Evolutionary conservation across 2,888 invertebrate species (phyloP).

Genomic region (Drosophila meridiana): DNA sequence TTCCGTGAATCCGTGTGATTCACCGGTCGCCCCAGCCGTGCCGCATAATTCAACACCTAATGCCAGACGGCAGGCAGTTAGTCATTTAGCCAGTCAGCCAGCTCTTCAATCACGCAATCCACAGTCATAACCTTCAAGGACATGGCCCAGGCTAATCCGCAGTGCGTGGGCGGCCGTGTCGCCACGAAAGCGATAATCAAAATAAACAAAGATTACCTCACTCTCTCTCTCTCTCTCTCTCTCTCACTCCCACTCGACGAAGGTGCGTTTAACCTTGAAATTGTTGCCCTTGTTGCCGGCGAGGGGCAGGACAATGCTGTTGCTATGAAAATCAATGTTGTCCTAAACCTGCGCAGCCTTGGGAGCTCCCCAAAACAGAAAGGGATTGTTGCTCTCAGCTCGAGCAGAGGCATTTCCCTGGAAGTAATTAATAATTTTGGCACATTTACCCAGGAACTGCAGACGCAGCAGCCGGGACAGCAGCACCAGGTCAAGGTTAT

Average conservation of each 20-base stretch:
- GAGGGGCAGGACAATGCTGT: conserved; percentile 19
- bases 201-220: conserved; percentile 72
- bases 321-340: conserved; percentile 63
- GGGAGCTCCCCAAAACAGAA: conserved; percentile 21
- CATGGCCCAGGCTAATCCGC: conserved; percentile 58
- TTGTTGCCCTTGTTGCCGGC: conserved; percentile 6
- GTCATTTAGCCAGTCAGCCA: conserved; percentile 35
- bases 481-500: conserved; percentile 61
- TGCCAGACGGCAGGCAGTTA: conserved; percentile 29
- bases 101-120: conserved; percentile 35
- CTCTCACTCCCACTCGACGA: conserved; percentile 11
- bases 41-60: conserved; percentile 36
- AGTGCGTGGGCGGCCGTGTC: conserved; percentile 7
- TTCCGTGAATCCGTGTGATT: conserved; percentile 10
- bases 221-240: conserved; percentile 1
- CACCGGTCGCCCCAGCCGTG: conserved; percentile 18
- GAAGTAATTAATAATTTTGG: conserved; percentile 71
- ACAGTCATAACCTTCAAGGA: conserved; percentile 66
- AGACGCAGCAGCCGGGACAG: conserved; percentile 22
- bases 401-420: conserved; percentile 30
- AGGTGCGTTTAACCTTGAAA: conserved; percentile 66
- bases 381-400: conserved; percentile 58
- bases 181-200: conserved; percentile 76
- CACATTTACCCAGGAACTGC: conserved; percentile 31
- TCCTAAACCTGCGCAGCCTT: conserved; percentile 8